These are phyloP conservation scores for Mylabris phalerata DNA, from an alignment of 1,140 invertebrate species.

Conservation along the genomic window DNA sequence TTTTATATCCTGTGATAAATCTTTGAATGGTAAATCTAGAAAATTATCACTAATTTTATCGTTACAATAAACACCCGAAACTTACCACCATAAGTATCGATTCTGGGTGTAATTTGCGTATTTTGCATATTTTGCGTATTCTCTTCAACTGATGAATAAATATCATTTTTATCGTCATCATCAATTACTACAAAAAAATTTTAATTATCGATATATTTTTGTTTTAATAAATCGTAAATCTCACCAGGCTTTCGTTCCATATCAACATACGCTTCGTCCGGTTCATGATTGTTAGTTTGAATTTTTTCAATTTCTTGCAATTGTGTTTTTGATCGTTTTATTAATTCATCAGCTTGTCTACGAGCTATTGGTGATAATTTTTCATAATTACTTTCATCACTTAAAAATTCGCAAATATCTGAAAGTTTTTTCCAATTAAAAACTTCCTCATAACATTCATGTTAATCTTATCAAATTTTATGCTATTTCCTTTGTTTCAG, in stretches of 20 bases:
- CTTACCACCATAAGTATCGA: background rate
- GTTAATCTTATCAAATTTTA: background rate
- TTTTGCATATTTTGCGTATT: background rate
- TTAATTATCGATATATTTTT: background rate
- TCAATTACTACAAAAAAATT: background rate
- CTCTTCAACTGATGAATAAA: constrained; percentile 21
- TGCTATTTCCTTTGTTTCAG: background rate
- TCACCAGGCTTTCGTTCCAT: constrained; percentile 12
- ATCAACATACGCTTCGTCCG: constrained; percentile 16
- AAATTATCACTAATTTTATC: constrained; percentile 3
- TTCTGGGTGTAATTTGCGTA: background rate
- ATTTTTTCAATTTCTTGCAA: constrained; percentile 20
- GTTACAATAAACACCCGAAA: background rate
- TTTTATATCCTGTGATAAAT: constrained; percentile 17
- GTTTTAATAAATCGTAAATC: constrained; percentile 1
- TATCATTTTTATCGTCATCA: constrained; percentile 16
- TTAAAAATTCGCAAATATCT: constrained; percentile 28
- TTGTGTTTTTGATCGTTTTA: constrained; percentile 24
- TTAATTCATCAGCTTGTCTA: constrained; percentile 19
- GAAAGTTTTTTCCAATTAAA: background rate
- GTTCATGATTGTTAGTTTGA: background rate
- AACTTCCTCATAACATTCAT: background rate
- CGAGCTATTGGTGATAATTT: constrained; percentile 15
- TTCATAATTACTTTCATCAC: constrained; percentile 12
- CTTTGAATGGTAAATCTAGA: constrained; percentile 20